phyloP scores from a whole-genome alignment of 1,140 invertebrate genomes.

The Platorchestia sp. region DNA sequence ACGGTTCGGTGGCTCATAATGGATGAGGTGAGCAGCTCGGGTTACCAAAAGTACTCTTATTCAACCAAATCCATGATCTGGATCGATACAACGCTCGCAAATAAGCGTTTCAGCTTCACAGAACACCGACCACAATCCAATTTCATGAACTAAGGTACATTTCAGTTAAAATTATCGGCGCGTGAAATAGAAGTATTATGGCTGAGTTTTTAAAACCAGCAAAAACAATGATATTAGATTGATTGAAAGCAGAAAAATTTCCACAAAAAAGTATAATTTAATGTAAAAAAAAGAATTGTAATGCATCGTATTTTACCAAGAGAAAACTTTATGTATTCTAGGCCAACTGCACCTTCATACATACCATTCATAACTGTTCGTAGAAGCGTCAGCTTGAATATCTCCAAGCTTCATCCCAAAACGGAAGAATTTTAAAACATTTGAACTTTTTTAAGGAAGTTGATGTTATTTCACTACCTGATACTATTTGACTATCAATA shows the following conservation, averaged over 20 bases:
- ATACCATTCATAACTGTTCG: not conserved
- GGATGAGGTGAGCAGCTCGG: constrained; percentile 13
- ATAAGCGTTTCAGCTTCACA: not conserved
- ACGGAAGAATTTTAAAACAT: not conserved
- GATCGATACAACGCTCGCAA: not conserved
- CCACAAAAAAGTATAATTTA: not conserved
- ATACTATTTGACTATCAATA: not conserved
- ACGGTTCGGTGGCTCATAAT: constrained; percentile 21
- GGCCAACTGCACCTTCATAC: not conserved
- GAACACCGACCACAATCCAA: not conserved
- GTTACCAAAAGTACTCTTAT: not conserved
- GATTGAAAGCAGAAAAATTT: not conserved
- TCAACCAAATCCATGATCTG: constrained; percentile 11
- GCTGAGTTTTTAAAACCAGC: too few relatives aligned
- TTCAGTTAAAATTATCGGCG: not conserved
- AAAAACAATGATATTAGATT: not conserved
- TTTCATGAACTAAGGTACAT: not conserved
- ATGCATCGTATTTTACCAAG: not conserved
- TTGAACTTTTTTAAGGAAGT: not conserved
- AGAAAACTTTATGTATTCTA: not conserved
- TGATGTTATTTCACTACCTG: not conserved
- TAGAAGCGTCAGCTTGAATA: too few relatives aligned
- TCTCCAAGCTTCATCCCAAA: not conserved
- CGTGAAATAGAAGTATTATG: not conserved
- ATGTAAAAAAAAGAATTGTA: not conserved